Conservation (phyloP, 2,797 vertebrate genomes). For the Fistularia commersonii region DNA sequence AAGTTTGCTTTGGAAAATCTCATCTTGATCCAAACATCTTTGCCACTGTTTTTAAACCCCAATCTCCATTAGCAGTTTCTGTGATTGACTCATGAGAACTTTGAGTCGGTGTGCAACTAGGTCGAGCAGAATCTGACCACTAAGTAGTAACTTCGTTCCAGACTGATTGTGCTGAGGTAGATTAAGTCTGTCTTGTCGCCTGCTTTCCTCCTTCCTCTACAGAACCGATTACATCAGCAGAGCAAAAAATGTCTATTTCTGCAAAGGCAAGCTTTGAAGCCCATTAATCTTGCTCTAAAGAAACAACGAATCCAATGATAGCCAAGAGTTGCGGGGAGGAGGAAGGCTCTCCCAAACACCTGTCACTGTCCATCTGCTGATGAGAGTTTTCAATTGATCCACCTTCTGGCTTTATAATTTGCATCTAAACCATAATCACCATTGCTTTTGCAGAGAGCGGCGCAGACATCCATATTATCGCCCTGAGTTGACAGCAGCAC, state of each 20-base stretch:
- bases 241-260: conserved; percentile 48
- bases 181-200: conserved; percentile 46
- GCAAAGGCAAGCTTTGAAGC: conserved; percentile 27
- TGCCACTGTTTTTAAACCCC: too few species aligned
- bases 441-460: background rate
- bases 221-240: conserved; percentile 37
- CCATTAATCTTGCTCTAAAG: conserved; percentile 48
- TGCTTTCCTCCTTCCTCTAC: conserved; percentile 25
- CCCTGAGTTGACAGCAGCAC: too few species aligned
- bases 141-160: conserved; percentile 59
- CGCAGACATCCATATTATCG: background rate
- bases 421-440: background rate
- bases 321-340: conserved; percentile 25
- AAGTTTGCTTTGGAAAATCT: too few species aligned
- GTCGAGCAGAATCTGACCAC: conserved; percentile 52
- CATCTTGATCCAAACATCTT: too few species aligned
- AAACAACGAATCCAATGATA: conserved; percentile 21
- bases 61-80: too few species aligned
- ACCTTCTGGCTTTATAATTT: too few species aligned
- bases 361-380: conserved; percentile 48
- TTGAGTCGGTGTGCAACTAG: conserved; percentile 22
- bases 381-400: conserved; percentile 7
- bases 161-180: conserved; percentile 46
- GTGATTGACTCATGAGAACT: too few species aligned
- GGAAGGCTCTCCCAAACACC: conserved; percentile 32